phyloP scores from a whole-genome alignment of 1,140 invertebrate genomes.

The Nasonia giraulti region DNA sequence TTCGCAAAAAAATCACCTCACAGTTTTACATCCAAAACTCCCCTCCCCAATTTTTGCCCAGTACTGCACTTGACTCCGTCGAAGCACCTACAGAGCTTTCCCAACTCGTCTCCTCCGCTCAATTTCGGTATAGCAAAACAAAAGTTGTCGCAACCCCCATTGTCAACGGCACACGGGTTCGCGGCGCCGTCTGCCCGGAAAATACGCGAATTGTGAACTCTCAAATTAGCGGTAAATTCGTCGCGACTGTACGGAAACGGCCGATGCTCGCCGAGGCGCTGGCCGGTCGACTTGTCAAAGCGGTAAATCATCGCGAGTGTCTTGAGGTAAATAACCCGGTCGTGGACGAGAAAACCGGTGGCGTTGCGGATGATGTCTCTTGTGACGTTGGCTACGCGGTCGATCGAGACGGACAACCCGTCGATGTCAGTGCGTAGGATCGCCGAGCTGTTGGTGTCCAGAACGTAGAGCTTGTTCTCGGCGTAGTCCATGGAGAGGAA shows the following conservation, averaged over 20 bases:
- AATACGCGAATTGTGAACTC: not conserved
- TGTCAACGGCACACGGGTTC: constrained; percentile 27
- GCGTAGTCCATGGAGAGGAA: constrained; percentile 10
- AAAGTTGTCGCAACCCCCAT: constrained; percentile 45
- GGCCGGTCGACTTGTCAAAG: not conserved
- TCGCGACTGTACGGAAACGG: not conserved
- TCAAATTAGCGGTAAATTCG: not conserved
- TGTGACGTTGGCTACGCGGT: not conserved
- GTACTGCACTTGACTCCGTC: constrained; percentile 34
- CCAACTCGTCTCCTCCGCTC: not conserved
- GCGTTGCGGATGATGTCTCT: not conserved
- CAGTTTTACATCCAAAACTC: no score
- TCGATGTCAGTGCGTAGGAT: not conserved
- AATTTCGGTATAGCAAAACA: constrained; percentile 27
- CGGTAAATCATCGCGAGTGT: not conserved
- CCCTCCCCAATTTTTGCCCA: no score
- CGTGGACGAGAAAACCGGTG: constrained; percentile 22
- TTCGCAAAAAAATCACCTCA: no score
- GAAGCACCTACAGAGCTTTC: constrained; percentile 20
- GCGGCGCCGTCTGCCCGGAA: not conserved
- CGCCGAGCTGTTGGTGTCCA: not conserved
- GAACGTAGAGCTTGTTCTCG: not conserved
- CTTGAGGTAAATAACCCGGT: not conserved
- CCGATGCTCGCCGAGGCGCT: not conserved
- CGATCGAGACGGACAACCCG: not conserved